Conservation (phyloP, 2,113 vertebrate species). For the Elephantulus edwardii region DNA sequence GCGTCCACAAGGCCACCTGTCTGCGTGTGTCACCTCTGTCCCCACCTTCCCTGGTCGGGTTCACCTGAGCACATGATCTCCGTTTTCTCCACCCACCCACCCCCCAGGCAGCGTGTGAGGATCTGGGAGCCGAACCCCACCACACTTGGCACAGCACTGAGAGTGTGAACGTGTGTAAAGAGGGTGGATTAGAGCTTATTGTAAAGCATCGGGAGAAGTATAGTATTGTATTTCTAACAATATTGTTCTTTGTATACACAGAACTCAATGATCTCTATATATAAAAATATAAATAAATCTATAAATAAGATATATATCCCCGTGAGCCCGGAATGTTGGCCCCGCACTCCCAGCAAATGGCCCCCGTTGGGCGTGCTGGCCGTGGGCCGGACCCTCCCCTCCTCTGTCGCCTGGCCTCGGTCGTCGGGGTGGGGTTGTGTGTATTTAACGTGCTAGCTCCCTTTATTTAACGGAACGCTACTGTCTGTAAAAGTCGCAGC, state of each 20-base stretch:
- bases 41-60: conserved; percentile 63
- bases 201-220: conserved; percentile 85
- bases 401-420: conserved; percentile 83
- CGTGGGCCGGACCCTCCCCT: conserved; percentile 72
- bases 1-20: background rate
- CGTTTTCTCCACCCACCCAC: conserved; percentile 60
- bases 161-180: conserved; percentile 83
- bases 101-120: conserved; percentile 73
- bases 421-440: conserved; percentile 86
- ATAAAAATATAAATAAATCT: conserved; percentile 81
- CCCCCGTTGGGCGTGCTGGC: conserved; percentile 87
- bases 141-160: conserved; percentile 86
- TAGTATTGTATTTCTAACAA: conserved; percentile 89
- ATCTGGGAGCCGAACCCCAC: conserved; percentile 74
- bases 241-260: conserved; percentile 88
- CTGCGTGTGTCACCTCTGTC: conserved; percentile 61
- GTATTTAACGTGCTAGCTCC: conserved; percentile 89
- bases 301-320: conserved; percentile 77
- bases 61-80: conserved; percentile 42
- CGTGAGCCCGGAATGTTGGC: conserved; percentile 88
- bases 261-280: conserved; percentile 83
- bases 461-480: conserved; percentile 90
- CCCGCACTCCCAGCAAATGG: conserved; percentile 94
- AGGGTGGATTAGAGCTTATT: conserved; percentile 83
- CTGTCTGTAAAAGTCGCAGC: conserved; percentile 93